Conservation (phyloP, 2,888 invertebrate species). For the Entomobrya multifasciata region DNA sequence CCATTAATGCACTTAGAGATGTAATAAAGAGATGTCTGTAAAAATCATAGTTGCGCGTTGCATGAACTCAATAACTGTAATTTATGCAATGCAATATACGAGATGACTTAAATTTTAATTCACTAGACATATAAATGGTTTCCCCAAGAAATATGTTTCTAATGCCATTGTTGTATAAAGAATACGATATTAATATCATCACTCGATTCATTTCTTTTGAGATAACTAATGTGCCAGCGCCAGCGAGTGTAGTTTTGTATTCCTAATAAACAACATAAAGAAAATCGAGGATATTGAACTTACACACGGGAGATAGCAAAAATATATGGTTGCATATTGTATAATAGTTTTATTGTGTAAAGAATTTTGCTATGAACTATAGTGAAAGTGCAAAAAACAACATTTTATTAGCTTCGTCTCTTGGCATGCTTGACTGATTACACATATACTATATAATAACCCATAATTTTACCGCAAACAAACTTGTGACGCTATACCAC, state of each 20-base stretch:
- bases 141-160: too few relatives aligned
- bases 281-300: conserved; percentile 6
- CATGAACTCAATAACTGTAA: conserved; percentile 15
- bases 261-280: neutral
- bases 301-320: neutral
- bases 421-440: conserved; percentile 14
- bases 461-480: too few relatives aligned
- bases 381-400: conserved; percentile 4
- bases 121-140: conserved; percentile 15
- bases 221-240: too few relatives aligned
- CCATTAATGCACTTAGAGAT: conserved; percentile 33
- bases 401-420: conserved; percentile 34
- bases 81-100: neutral
- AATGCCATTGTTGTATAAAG: neutral
- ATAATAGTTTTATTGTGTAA: too few relatives aligned
- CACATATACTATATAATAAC: conserved; percentile 9
- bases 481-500: neutral
- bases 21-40: neutral
- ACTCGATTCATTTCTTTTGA: neutral
- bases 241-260: too few relatives aligned
- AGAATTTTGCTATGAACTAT: too few relatives aligned
- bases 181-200: conserved; percentile 14
- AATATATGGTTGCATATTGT: too few relatives aligned
- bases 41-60: neutral
- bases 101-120: conserved; percentile 23